phyloP scores from a whole-genome alignment of 53 echinoderm and acorn worm genomes.

The Zoroaster sp. region DNA sequence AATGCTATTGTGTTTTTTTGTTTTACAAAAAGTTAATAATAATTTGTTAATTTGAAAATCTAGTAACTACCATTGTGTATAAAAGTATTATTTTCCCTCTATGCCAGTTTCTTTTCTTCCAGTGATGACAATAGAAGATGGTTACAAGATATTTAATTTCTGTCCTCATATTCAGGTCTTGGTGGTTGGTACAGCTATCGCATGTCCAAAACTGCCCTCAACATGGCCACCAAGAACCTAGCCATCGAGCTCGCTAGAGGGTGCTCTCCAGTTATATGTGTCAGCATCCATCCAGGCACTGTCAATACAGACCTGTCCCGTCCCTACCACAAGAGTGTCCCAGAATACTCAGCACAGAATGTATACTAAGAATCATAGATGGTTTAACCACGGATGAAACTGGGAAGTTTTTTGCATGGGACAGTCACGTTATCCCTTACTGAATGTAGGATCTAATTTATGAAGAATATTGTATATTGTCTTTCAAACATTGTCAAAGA shows the following conservation, averaged over 20 bases:
- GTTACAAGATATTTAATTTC: too few relatives aligned
- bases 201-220: conserved; percentile 93
- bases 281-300: conserved; percentile 85
- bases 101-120: too few relatives aligned
- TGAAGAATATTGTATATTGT: too few relatives aligned
- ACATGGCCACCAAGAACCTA: conserved; percentile 95
- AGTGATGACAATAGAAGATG: too few relatives aligned
- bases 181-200: conserved; percentile 98
- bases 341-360: conserved; percentile 62
- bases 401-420: conserved; percentile 82
- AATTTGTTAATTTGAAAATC: too few relatives aligned
- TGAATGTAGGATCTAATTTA: neutral
- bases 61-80: too few relatives aligned
- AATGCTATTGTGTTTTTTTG: too few relatives aligned
- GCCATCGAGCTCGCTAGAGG: conserved; percentile 81
- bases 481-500: too few relatives aligned
- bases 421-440: conserved; percentile 74
- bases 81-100: too few relatives aligned
- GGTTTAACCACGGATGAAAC: conserved; percentile 65
- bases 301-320: conserved; percentile 85
- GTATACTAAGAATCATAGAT: conserved; percentile 65
- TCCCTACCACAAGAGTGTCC: conserved; percentile 84
- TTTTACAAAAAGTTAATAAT: too few relatives aligned
- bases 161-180: conserved; percentile 65
- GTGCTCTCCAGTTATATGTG: conserved; percentile 70